These are phyloP conservation scores for Megalopta genalis DNA, from an alignment of 1,140 invertebrate genomes.

Conservation along the genomic window DNA sequence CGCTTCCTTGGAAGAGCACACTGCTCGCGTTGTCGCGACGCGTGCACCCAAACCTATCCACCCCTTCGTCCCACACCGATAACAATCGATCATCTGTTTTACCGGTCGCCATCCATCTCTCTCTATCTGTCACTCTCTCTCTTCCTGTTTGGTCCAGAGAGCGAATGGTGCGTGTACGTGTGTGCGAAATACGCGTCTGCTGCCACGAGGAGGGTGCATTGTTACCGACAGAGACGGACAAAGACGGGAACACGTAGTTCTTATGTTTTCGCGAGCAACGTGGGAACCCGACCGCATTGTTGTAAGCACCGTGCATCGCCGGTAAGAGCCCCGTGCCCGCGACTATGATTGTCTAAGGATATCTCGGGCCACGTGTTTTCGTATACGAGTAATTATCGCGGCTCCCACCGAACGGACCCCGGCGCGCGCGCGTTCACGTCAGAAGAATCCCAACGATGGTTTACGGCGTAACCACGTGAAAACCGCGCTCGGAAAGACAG, in stretches of 20 bases:
- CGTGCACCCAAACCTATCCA: constrained; percentile 44
- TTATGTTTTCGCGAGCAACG: constrained; percentile 18
- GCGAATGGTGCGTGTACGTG: neutral
- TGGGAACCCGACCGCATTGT: constrained; percentile 2
- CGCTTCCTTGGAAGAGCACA: neutral
- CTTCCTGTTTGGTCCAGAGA: neutral
- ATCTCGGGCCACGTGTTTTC: neutral
- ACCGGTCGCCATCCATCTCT: neutral
- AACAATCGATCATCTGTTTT: constrained; percentile 1
- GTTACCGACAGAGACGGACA: neutral
- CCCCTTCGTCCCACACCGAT: constrained; percentile 3
- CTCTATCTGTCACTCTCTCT: too few species aligned
- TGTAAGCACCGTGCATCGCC: neutral
- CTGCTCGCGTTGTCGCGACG: constrained; percentile 37
- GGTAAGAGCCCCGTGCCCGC: neutral
- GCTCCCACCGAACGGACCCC: too few species aligned
- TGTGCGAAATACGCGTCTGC: neutral
- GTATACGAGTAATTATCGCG: neutral
- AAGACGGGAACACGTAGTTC: neutral
- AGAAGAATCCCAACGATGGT: neutral
- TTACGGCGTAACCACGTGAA: neutral
- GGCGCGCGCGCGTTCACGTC: too few species aligned
- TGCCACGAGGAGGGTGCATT: neutral
- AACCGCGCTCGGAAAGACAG: neutral
- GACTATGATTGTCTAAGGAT: neutral